Evolutionary conservation across 2,797 vertebrate genomes (phyloP).

Genomic region (Apogon hyalosoma): DNA sequence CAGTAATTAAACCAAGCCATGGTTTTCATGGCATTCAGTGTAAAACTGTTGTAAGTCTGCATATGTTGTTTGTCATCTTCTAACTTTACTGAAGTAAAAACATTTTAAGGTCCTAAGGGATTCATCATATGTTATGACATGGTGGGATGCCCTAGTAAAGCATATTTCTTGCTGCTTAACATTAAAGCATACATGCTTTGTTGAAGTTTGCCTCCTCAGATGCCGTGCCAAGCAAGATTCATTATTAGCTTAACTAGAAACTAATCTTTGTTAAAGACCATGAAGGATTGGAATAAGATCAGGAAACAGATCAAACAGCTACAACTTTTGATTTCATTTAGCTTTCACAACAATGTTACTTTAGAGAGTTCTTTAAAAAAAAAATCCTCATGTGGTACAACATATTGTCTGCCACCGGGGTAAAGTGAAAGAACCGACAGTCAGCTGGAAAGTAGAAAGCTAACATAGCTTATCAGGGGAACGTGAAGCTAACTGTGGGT

Average conservation of each 20-base stretch:
- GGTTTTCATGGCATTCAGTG: constrained; percentile 25
- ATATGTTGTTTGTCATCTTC: constrained; percentile 1
- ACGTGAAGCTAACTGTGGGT: constrained; percentile 14
- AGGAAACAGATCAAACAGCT: constrained; percentile 1
- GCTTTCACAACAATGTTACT: constrained; percentile 8
- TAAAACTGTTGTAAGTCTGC: constrained; percentile 20
- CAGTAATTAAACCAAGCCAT: constrained; percentile 35
- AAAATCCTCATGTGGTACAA: constrained; percentile 2
- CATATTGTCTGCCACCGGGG: constrained; percentile 20
- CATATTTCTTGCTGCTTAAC: neutral
- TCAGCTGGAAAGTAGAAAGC: constrained; percentile 10
- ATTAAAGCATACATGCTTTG: neutral
- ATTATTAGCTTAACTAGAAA: constrained; percentile 18
- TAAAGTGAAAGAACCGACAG: constrained; percentile 12
- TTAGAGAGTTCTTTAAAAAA: neutral
- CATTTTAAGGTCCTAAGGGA: no score
- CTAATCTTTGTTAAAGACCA: constrained; percentile 10
- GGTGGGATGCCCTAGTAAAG: no score
- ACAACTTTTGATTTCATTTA: neutral
- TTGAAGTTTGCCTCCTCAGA: neutral
- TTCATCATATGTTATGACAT: no score
- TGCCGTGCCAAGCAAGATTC: neutral
- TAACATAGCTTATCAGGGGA: neutral
- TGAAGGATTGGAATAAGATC: constrained; percentile 6
- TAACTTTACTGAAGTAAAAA: no score